Base-by-base conservation (phyloP, 2,888 invertebrate species). In the Ichneumon xanthorius region DNA sequence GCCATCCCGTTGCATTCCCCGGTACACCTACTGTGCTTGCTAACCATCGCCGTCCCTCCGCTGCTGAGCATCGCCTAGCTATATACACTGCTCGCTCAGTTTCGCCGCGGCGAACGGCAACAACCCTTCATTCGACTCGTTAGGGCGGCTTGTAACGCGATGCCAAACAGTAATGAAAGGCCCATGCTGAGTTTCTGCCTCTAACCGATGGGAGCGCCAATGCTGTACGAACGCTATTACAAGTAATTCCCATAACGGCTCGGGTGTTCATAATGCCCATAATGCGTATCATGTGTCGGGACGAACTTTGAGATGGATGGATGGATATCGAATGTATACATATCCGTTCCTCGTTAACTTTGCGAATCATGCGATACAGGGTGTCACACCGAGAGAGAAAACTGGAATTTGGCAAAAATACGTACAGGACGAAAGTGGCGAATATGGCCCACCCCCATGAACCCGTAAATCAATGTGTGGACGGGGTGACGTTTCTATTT, bases 71-170 rank as follows among this genome's bases (percentile, higher is more conserved):
- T 63, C 63, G 40, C 61, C 37, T 2, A 2, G 6, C 37, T 30
- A 75, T 53, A 33, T 33, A 19, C 45, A 63, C 73, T 70, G 80
- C 82, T 72, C 84, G 84, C 76, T 45, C 79, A 82, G 84, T 88
- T 78, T 85, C 87, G 80, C 87, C 71, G 45, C 58, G 53, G 72
- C 85, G 73, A 45, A 80, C 77, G 80, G 79, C 83, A 86, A 91
- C 91, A 91, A 92, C 92, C 92, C 92, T 92, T 91, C 91, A 92
- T 92, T 91, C 90, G 89, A 91, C 90, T 91, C 91, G 90, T 92
- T 92, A 92, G 89, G 90, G 92, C 86, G 90, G 87, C 90, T 89
- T 87, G 90, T 90, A 92, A 92, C 90, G 90, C 90, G 92, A 92
- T 91, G 89, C 91, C 91, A 88, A 90, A 89, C 89, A 89, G 89